Evolutionary conservation across 2,888 invertebrate genomes (phyloP).

Genomic region (Lampropteryx suffumata): DNA sequence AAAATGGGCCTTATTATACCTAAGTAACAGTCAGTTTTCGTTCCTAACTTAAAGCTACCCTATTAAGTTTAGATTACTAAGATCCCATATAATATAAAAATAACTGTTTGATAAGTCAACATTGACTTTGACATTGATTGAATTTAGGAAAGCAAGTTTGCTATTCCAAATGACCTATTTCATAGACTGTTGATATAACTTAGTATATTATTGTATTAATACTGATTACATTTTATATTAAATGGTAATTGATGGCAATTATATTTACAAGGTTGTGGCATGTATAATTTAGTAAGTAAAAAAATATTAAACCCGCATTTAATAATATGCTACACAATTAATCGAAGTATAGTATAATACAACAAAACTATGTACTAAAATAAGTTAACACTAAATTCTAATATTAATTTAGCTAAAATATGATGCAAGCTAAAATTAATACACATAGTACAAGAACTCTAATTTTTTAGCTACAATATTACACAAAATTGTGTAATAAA

Average conservation of each 20-base stretch:
- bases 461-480: neutral
- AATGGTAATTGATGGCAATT: conserved; percentile 70
- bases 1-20: conserved; percentile 43
- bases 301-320: conserved; percentile 72
- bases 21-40: conserved; percentile 63
- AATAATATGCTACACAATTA: conserved; percentile 53
- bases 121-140: too few relatives aligned
- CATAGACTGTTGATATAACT: conserved; percentile 61
- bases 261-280: conserved; percentile 70
- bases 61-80: conserved; percentile 45
- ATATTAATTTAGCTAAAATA: conserved; percentile 34
- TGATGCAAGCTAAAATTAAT: conserved; percentile 32
- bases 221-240: conserved; percentile 75
- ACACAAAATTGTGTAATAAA: conserved; percentile 19
- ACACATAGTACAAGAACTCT: conserved; percentile 1
- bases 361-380: conserved; percentile 54
- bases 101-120: too few relatives aligned
- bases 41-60: conserved; percentile 59
- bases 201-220: conserved; percentile 76
- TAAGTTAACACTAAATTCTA: conserved; percentile 62
- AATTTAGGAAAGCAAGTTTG: neutral
- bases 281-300: conserved; percentile 46
- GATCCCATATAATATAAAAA: conserved; percentile 34
- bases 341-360: conserved; percentile 55
- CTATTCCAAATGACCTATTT: conserved; percentile 21